Conservation (phyloP, 2,113 vertebrate species). For the Cavia porcellus region DNA sequence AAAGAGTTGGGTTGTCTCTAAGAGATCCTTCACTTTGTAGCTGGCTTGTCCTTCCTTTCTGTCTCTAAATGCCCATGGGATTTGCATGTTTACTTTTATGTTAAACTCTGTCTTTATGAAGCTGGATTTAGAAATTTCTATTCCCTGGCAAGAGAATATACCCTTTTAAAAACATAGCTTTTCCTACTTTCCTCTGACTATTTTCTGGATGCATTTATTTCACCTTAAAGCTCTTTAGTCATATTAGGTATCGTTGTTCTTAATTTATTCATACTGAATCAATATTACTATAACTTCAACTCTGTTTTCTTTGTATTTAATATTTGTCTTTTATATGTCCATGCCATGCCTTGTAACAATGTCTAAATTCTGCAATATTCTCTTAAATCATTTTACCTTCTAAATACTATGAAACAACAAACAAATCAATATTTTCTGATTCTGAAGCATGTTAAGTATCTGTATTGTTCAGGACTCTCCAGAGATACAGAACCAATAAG, state of each 20-base stretch:
- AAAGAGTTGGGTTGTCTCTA: background rate
- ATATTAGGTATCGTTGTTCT: background rate
- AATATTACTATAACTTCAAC: background rate
- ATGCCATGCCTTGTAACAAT: background rate
- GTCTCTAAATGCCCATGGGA: background rate
- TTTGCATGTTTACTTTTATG: background rate
- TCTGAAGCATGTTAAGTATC: background rate
- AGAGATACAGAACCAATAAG: background rate
- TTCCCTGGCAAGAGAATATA: background rate
- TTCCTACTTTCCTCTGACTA: background rate
- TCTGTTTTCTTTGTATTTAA: constrained; percentile 18
- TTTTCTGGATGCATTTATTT: background rate
- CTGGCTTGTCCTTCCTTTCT: background rate
- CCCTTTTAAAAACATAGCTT: background rate
- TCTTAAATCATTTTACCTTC: constrained; percentile 26
- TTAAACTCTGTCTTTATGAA: constrained; percentile 9
- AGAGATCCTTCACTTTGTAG: background rate
- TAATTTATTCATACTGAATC: constrained; percentile 20
- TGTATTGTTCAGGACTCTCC: background rate
- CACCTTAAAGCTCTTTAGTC: background rate
- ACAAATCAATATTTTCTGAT: background rate
- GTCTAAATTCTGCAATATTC: background rate
- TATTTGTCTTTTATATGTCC: constrained; percentile 26
- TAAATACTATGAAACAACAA: constrained; percentile 30
- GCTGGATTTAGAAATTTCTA: constrained; percentile 1